Evolutionary conservation across 2,797 vertebrate genomes (phyloP).

Genomic region (Gymnothorax javanicus): DNA sequence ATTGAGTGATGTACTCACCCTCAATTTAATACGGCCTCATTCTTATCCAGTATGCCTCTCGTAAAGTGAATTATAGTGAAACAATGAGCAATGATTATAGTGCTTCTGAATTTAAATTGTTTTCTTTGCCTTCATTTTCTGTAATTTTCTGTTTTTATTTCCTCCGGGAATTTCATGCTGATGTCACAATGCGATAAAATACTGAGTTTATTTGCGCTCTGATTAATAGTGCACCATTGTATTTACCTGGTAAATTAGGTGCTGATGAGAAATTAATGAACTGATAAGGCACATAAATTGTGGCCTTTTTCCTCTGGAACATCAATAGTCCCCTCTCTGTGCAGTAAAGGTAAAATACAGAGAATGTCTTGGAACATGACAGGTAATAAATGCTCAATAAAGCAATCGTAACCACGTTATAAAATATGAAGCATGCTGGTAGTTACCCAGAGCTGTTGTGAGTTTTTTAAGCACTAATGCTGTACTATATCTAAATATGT

Average conservation of each 20-base stretch:
- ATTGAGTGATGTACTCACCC: neutral
- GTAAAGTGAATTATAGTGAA: neutral
- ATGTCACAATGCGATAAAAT: neutral
- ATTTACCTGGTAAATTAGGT: neutral
- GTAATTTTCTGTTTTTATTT: neutral
- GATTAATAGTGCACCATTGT: neutral
- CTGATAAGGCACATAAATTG: slow-evolving; percentile 7
- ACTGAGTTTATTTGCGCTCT: neutral
- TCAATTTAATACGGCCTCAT: neutral
- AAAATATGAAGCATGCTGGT: neutral
- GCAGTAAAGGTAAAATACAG: neutral
- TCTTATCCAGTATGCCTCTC: neutral
- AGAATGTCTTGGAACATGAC: neutral
- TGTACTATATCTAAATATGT: neutral
- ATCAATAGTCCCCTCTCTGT: neutral
- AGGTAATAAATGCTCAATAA: slow-evolving; percentile 14
- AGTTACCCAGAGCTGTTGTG: neutral
- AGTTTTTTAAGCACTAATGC: neutral
- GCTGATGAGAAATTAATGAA: neutral
- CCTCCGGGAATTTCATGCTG: neutral
- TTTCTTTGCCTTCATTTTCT: neutral
- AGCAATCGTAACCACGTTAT: neutral
- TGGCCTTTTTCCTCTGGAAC: neutral
- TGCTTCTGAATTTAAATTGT: neutral
- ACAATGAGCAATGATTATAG: neutral